Base-by-base conservation (phyloP, 1,140 invertebrate genomes). In the Marisa cornuarietis region DNA sequence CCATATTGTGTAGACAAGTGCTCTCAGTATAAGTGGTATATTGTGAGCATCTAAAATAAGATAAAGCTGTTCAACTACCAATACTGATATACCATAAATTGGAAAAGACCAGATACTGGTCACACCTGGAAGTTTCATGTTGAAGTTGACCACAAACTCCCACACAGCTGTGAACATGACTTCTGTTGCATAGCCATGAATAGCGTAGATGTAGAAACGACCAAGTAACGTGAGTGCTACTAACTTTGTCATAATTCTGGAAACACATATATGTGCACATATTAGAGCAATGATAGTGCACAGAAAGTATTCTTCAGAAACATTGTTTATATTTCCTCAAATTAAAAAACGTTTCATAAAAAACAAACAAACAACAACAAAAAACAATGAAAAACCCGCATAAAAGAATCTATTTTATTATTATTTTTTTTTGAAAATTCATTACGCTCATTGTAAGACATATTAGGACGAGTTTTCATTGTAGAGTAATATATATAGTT, bases 151-250 rank as follows among this genome's bases (percentile, higher is more conserved):
- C 1, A 92, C 89, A 84, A 92, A 92, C 75, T 93, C 92, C 92
- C 92, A 93, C 16, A 88, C 80, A 22, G 92, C 92, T 14, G 92
- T 93, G 83, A 93, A 93, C 83, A 92, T 91, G 10, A 93, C 90
- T 87, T 93, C 92, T 65, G 90, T 90, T 24, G 92, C 90, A 86
- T 91, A 93, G 52, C 92, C 92, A 86, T 93, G 92, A 20, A 93
- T 89, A 11, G 91, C 92, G 85, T 93, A 93, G 72, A 93, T 90
- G 81, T 93, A 93, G 22, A 93, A 88, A 71, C 92, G 86, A 52
- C 84, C 85, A 16, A 87, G 77, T 14, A 81, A 62, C 18, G 87
- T 84, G 42, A 88, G 69, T 9, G 84, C 83, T 16, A 62, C 42
- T 42, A 82, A 31, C 71, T 42, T 79, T n/a, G 68, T 72, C 77